phyloP scores from a whole-genome alignment of 2,888 invertebrate species.

The Sinotaia quadrata region DNA sequence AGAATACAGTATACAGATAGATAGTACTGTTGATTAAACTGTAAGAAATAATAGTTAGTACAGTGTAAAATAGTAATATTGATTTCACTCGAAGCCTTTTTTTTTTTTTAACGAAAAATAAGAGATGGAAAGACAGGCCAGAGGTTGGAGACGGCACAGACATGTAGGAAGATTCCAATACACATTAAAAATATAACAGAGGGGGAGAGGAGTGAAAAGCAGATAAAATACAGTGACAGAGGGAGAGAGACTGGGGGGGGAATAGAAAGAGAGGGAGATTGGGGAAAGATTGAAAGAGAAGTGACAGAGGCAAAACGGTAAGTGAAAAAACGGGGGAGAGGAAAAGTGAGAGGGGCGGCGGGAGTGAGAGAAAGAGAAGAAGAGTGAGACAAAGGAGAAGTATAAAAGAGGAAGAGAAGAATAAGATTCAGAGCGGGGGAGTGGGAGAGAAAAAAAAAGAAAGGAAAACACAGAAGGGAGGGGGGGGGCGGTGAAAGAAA shows the following conservation, averaged over 20 bases:
- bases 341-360: neutral
- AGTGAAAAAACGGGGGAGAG: constrained; percentile 1
- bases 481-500: too few relatives aligned
- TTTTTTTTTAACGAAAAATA: too few relatives aligned
- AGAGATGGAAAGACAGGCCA: neutral
- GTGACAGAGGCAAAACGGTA: neutral
- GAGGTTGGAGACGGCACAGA: neutral
- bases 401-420: neutral
- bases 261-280: constrained; percentile 16
- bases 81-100: too few relatives aligned
- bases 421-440: neutral
- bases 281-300: neutral
- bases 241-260: neutral
- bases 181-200: neutral
- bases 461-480: too few relatives aligned
- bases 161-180: neutral
- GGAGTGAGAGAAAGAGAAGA: constrained; percentile 1
- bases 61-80: too few relatives aligned
- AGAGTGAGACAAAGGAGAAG: neutral
- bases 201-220: neutral
- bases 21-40: too few relatives aligned
- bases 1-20: too few relatives aligned
- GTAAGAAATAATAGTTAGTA: too few relatives aligned
- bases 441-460: constrained; percentile 17
- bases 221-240: neutral